Conservation (phyloP, 2,797 vertebrate genomes). For the Pelochelys cantorii region DNA sequence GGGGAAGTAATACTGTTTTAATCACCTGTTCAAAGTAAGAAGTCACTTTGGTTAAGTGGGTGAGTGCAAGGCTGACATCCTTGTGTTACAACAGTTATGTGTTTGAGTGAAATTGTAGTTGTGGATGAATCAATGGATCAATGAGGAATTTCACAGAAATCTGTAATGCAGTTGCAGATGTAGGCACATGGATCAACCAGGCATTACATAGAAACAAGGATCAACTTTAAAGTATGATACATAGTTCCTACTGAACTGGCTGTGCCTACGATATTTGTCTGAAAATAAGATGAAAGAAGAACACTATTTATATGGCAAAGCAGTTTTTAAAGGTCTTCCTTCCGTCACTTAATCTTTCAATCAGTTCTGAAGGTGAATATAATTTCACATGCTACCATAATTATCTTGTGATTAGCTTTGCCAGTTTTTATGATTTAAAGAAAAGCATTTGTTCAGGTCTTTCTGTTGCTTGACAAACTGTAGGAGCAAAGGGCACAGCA, state of each 20-base stretch:
- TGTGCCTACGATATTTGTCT: neutral
- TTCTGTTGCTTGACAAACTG: conserved; percentile 12
- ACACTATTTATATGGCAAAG: neutral
- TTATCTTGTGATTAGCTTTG: neutral
- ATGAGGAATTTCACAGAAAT: neutral
- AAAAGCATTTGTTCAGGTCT: conserved; percentile 45
- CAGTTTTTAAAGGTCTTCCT: neutral
- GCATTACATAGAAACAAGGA: neutral
- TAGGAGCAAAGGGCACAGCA: neutral
- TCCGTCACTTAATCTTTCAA: conserved; percentile 28
- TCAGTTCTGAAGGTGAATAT: conserved; percentile 12
- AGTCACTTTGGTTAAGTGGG: neutral
- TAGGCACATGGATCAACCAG: neutral
- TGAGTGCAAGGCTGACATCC: neutral
- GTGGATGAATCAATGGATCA: neutral
- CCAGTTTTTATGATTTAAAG: conserved; percentile 24
- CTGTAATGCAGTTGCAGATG: neutral
- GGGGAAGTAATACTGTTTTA: neutral
- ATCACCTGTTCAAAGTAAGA: neutral
- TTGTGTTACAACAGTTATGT: neutral
- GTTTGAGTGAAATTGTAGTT: neutral
- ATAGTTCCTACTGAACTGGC: neutral
- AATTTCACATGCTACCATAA: conserved; percentile 11
- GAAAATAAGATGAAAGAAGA: neutral
- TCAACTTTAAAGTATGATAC: neutral